A percentile compares a stretch with the other conserved stretches of the same genome.
Conservation (phyloP, 2,888 invertebrate genomes). For the Clistopyga incitator region DNA sequence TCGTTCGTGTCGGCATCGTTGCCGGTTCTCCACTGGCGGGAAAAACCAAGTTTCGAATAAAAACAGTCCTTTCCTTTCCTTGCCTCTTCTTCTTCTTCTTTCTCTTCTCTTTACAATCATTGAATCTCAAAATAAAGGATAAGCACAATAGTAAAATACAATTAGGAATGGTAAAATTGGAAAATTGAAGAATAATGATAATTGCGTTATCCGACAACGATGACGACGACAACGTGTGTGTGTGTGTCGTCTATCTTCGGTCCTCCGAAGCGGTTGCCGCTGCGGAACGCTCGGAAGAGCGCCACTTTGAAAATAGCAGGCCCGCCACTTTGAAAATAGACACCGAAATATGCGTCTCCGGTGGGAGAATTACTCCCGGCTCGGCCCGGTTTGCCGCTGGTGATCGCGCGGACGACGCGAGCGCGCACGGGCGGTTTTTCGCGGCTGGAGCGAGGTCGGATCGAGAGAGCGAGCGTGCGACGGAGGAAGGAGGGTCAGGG, state of each 20-base stretch:
- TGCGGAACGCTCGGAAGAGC: not conserved
- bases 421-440: slow-evolving; percentile 48
- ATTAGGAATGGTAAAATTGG: not conserved
- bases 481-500: slow-evolving; percentile 73
- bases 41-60: slow-evolving; percentile 82
- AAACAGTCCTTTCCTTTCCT: not conserved
- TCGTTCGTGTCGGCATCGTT: slow-evolving; percentile 56
- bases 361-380: slow-evolving; percentile 40
- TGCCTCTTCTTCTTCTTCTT: not conserved
- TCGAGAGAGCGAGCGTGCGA: slow-evolving; percentile 55
- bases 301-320: slow-evolving; percentile 78
- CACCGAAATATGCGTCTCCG: slow-evolving; percentile 74
- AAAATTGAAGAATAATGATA: not conserved
- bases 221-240: no score
- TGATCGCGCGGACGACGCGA: not conserved
- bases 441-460: slow-evolving; percentile 66
- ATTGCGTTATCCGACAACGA: not conserved
- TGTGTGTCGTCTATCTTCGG: not conserved
- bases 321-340: slow-evolving; percentile 79
- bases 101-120: not conserved
- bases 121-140: not conserved
- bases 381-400: slow-evolving; percentile 3
- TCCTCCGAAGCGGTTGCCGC: no score
- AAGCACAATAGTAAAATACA: no score
- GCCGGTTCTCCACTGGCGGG: slow-evolving; percentile 79